A percentile compares a stretch with the other conserved stretches of the same genome.
Evolutionary conservation across 2,113 vertebrate genomes (phyloP).

Genomic region (Pollachius pollachius): DNA sequence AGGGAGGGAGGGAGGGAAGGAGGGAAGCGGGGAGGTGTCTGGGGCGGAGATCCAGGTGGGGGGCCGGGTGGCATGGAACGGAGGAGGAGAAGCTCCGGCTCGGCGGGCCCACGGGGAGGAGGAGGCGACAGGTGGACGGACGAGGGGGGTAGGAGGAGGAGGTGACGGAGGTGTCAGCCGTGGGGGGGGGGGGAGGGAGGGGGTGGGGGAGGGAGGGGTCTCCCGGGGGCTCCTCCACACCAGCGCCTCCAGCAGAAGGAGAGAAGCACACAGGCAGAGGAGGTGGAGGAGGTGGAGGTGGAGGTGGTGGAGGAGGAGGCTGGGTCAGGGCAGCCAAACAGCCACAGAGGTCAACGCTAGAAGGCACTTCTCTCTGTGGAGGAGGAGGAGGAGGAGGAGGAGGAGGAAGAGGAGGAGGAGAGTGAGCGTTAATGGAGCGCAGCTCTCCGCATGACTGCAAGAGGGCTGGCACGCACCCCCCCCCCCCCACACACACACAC

Average conservation of each 20-base stretch:
- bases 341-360: conserved; percentile 66
- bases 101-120: background rate
- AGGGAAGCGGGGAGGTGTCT: conserved; percentile 10
- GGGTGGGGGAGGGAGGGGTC: background rate
- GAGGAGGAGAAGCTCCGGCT: background rate
- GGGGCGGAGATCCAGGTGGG: too few relatives aligned
- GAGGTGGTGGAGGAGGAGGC: conserved; percentile 5
- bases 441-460: background rate
- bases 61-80: background rate
- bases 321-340: conserved; percentile 55
- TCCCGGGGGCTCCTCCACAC: conserved; percentile 42
- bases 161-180: conserved; percentile 32
- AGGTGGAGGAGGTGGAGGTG: too few relatives aligned
- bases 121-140: conserved; percentile 35
- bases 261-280: conserved; percentile 48
- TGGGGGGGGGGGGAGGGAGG: too few relatives aligned
- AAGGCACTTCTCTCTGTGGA: conserved; percentile 83
- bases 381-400: conserved; percentile 4
- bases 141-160: conserved; percentile 42
- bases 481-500: too few relatives aligned
- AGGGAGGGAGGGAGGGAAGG: background rate
- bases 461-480: background rate
- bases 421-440: conserved; percentile 80
- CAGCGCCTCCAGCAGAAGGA: conserved; percentile 43
- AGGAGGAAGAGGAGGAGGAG: background rate